Evolutionary conservation across 2,888 invertebrate species (phyloP), one percentile per base, ranked within the genome.

Genomic region (Drosophila ustulata): DNA sequence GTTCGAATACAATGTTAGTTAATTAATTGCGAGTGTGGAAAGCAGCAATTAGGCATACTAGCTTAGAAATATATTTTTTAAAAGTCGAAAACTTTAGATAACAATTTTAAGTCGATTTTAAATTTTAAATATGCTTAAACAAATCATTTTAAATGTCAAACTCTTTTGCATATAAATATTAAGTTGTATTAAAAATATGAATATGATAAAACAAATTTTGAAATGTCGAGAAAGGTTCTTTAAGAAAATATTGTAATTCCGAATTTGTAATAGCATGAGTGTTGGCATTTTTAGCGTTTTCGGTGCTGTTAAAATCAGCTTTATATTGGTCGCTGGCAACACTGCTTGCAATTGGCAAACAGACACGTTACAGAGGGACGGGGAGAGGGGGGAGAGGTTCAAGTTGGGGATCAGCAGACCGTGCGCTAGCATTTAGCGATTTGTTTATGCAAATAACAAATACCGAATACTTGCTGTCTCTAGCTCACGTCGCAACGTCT

Each of bases 401-500:
- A 57, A 39, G 8, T 25, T 39, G 23, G 28, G 41, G 46, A 64
- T 71, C 57, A 45, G 37, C 50, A 61, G 65, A 65, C 66, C 62
- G 67, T 58, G 57, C 57, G 45, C 46, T 43, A 46, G 37, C 67
- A 67, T 65, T 71, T 61, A 71, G 61, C 61, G 61, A 49, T 74
- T 69, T 76, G 69, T 74, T 75, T 78, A 78, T 74, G 69, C 75
- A 78, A 78, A 75, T 77, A 66, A 45, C 32, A 23, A 26, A 50
- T 47, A 43, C 30, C 41, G 41, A 13, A 23, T 61, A 47, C 32
- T n/a, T 56, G 8, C 13, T 28, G 8, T 23, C 45, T 45, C 41
- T 28, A 28, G 55, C 66, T 73, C 67, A 51, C 46, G 26, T 73
- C 30, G 28, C 28, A 18, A 46, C 11, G 25, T 56, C 26, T 61